These are phyloP conservation scores for Chymomyza costata DNA, from an alignment of 1,140 invertebrate species.

Conservation along the genomic window DNA sequence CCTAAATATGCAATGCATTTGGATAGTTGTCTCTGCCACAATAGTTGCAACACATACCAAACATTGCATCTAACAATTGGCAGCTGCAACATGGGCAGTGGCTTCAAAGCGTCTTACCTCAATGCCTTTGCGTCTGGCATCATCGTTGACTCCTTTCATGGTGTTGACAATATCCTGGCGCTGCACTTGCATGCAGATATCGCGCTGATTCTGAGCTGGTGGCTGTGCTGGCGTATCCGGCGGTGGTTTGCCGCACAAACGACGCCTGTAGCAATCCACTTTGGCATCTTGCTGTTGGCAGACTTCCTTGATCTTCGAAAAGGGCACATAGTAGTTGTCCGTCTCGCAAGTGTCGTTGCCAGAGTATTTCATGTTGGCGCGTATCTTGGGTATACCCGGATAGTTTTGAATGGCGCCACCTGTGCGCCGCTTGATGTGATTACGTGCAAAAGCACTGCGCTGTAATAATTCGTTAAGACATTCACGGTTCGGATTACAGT, in stretches of 20 bases:
- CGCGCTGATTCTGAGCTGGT: conserved; percentile 33
- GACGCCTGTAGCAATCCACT: conserved; percentile 57
- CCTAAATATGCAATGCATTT: too few relatives aligned
- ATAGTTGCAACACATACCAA: conserved; percentile 18
- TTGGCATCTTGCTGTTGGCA: conserved; percentile 45
- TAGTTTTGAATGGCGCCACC: conserved; percentile 62
- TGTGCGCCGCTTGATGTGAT: conserved; percentile 58
- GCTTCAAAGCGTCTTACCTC: conserved; percentile 44
- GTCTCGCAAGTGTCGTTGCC: conserved; percentile 60
- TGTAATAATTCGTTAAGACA: conserved; percentile 54
- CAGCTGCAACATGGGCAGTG: too few relatives aligned
- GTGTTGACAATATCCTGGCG: conserved; percentile 52
- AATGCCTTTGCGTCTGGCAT: conserved; percentile 63
- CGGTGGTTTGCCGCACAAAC: conserved; percentile 35
- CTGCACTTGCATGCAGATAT: conserved; percentile 62
- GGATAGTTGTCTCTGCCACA: conserved; percentile 21
- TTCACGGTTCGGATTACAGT: neutral
- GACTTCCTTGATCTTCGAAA: conserved; percentile 60
- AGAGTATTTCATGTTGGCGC: conserved; percentile 69
- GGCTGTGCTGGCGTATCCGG: conserved; percentile 18
- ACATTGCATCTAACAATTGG: conserved; percentile 16
- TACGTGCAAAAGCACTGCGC: conserved; percentile 55
- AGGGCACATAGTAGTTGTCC: conserved; percentile 62
- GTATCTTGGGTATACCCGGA: conserved; percentile 60
- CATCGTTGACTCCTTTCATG: conserved; percentile 64